Base-by-base conservation (phyloP, 2,113 vertebrate genomes). In the Anolis sagrei region DNA sequence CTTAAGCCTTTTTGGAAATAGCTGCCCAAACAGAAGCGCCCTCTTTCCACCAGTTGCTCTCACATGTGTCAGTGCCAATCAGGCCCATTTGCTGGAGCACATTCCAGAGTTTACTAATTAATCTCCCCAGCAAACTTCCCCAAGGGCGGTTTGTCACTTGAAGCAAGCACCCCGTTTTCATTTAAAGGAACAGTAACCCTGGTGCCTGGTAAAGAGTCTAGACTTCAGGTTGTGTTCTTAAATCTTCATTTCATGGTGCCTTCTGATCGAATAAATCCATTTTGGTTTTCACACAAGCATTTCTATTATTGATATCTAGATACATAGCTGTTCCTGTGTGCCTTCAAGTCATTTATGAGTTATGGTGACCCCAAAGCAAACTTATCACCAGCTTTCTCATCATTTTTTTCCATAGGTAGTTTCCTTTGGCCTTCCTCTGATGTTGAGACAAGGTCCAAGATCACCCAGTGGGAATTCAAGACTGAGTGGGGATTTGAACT, bases 11-110 rank as follows among this genome's bases (percentile, higher is more conserved):
- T 96, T 94, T 95, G 93, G 91, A 95, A 96, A 96, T 95, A 90
- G 90, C 81, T 94, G 83, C 89, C 89, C 88, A 81, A 89, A 86
- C 81, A 88, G 90, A 90, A 94, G 92, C 84, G 87, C 85, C 64
- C 76, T 87, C 91, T 74, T 92, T 92, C 90, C 92, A 93, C 90
- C 97, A 96, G 96, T 96, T 97, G 97, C 95, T 96, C 89, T 93
- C 92, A 95, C 98, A 99, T 95, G 92, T 98, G 97, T 95, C 96
- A 87, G 90, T 97, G 97, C 97, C 97, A 97, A 95, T 98, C 98
- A 98, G 94, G 80, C 92, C 87, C 94, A 95, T 94, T 94, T 96
- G 94, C 93, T 93, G 89, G 90, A 93, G 90, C 58, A 84, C 93
- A 96, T 96, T 95, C 95, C 95, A 82, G 90, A 95, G 90, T 95